Evolutionary conservation across 2,888 invertebrate species (phyloP), one percentile per base, ranked within the genome.

Genomic region (Syrphus vitripennis): DNA sequence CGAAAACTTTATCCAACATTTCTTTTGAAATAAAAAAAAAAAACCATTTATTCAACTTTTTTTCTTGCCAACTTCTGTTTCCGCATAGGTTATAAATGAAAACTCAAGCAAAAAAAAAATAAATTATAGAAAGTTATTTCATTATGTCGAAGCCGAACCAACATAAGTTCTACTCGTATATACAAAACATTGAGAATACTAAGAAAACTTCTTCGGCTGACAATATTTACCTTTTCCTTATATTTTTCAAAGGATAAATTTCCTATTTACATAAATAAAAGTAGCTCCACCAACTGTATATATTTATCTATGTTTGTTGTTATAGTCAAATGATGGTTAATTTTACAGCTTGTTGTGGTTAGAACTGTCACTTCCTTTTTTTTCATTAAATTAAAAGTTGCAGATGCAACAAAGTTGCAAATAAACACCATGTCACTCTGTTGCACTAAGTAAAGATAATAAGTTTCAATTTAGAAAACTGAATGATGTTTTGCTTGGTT

Each of bases 271-370:
- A n/a, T n/a, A 42, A 61, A 61, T 7, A 4, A 40, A n/a, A 10
- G 24, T 40, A 61, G 59, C 37, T 29, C 9, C 10, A 59, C 14
- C 1, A 59, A 37, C 10, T 53, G 0, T 14, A 14, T 26, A 9
- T 6, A 1, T 16, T 1, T 9, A 3, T 16, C 0, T 5, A 6
- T n/a, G 9, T 53, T 16, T 2, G 7, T 55, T 31, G 55, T 31
- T 2, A n/a, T 55, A 55, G 55, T 31, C 55, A 55, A 55, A 55
- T 9, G 55, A 55, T 19, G 37, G 59, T 59, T 59, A 59, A 59
- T 59, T 59, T 59, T 34, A 34, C 59, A 59, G 21, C 59, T 59
- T 59, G 59, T 59, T 59, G 59, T 21, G 59, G 59, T 59, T 59
- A 37, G 37, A 59, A 59, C 59, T 59, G 37, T 59, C 59, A 59